Evolutionary conservation across 2,113 vertebrate species (phyloP).

Genomic region (Vidua chalybeata): DNA sequence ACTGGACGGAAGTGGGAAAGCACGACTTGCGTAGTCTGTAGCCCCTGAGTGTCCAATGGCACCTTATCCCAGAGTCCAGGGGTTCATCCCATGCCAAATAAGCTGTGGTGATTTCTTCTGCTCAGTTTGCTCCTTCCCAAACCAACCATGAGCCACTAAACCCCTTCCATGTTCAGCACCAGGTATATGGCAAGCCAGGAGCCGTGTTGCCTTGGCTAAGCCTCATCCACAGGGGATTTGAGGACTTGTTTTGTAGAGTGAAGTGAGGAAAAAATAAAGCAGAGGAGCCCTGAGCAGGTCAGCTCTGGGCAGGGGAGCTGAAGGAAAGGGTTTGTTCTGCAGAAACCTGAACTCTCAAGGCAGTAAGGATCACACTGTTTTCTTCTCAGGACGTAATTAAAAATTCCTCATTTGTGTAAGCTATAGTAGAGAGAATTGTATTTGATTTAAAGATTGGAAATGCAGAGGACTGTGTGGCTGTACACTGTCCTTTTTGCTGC

Average conservation of each 20-base stretch:
- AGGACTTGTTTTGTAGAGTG: neutral
- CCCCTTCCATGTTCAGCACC: accelerated
- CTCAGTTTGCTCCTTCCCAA: neutral
- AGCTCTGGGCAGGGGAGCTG: accelerated
- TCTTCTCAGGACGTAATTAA: neutral
- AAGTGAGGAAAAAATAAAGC: neutral
- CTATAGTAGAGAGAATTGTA: neutral
- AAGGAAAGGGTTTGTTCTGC: neutral
- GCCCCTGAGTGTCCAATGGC: neutral
- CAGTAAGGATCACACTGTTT: neutral
- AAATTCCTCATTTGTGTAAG: neutral
- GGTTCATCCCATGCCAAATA: neutral
- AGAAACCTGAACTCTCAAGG: neutral
- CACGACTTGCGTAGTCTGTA: neutral
- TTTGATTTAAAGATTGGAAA: neutral
- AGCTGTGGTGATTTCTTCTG: neutral
- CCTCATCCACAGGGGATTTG: accelerated
- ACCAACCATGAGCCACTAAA: neutral
- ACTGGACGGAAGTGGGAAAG: neutral
- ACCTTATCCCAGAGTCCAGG: neutral
- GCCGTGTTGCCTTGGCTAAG: accelerated
- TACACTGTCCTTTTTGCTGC: neutral
- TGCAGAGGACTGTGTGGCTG: neutral
- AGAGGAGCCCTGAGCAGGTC: neutral
- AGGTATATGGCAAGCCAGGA: neutral